Percentiles rank a stretch among this genome's conserved stretches.
These are phyloP conservation scores for Orbicella faveolata DNA, from an alignment of 64 coral and sea anemone genomes.

Conservation along the genomic window DNA sequence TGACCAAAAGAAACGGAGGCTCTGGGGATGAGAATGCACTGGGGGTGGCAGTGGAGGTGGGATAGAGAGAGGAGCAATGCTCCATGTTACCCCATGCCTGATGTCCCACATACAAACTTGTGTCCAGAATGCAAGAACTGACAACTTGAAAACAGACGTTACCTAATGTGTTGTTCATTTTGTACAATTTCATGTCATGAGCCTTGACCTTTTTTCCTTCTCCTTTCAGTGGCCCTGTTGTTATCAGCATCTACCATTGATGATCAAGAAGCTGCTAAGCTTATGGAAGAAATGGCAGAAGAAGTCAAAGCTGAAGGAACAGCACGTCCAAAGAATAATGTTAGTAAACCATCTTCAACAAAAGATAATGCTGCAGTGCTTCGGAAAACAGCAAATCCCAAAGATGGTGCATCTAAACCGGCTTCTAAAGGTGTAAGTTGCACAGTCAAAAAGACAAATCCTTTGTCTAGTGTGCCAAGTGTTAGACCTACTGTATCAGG, in stretches of 20 bases:
- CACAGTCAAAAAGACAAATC: neutral
- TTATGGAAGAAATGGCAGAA: neutral
- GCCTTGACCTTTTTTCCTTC: too few species aligned
- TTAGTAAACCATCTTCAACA: conserved; percentile 1
- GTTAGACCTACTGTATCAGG: conserved; percentile 3
- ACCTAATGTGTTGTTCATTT: too few species aligned
- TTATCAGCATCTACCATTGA: conserved; percentile 30
- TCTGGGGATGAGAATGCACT: too few species aligned
- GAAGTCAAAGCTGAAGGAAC: conserved; percentile 18
- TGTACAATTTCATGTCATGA: too few species aligned
- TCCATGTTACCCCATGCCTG: too few species aligned
- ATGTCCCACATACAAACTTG: neutral
- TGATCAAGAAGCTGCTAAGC: conserved; percentile 3
- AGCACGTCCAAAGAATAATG: neutral
- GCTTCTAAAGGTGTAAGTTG: conserved; percentile 6
- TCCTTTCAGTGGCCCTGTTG: conserved; percentile 7
- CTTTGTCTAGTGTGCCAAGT: neutral
- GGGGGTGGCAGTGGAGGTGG: too few species aligned
- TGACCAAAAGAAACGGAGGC: too few species aligned
- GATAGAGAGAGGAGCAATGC: too few species aligned
- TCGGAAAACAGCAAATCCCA: conserved; percentile 2
- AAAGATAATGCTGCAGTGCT: neutral
- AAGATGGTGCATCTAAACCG: neutral
- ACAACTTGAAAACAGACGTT: neutral
- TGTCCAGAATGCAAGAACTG: neutral